Percentiles rank a stretch among this genome's conserved stretches.
phyloP scores from a whole-genome alignment of 2,888 invertebrate species.

The Cheiracanthium punctorium region DNA sequence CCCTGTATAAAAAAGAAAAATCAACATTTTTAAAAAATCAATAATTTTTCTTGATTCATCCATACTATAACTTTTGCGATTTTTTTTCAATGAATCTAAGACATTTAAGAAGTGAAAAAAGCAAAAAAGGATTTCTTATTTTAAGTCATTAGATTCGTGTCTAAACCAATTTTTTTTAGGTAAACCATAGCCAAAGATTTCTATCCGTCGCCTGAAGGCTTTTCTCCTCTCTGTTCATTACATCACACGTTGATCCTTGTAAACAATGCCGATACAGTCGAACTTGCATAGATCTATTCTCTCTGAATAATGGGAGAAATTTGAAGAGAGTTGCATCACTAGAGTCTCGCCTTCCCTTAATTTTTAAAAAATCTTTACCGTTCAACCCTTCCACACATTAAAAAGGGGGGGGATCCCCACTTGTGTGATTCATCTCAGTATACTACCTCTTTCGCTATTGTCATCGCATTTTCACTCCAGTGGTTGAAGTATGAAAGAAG shows the following conservation, averaged over 20 bases:
- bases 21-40: too few relatives aligned
- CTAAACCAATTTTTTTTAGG: constrained; percentile 56
- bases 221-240: constrained; percentile 61
- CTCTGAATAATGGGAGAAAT: constrained; percentile 52
- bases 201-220: constrained; percentile 59
- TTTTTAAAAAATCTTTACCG: constrained; percentile 34
- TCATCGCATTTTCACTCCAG: too few relatives aligned
- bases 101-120: constrained; percentile 35
- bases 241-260: constrained; percentile 44
- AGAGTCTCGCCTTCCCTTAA: constrained; percentile 30
- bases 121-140: constrained; percentile 32
- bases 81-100: constrained; percentile 67
- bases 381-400: constrained; percentile 51
- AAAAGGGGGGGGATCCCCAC: constrained; percentile 21
- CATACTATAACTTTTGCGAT: too few relatives aligned
- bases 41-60: too few relatives aligned
- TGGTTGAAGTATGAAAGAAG: too few relatives aligned
- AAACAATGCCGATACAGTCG: constrained; percentile 40
- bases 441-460: too few relatives aligned
- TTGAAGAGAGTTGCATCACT: constrained; percentile 48
- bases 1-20: too few relatives aligned
- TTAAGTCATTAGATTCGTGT: constrained; percentile 53
- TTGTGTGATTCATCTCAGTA: constrained; percentile 51
- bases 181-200: constrained; percentile 55
- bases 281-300: constrained; percentile 61